Evolutionary conservation across 2,113 vertebrate species (phyloP), one percentile per base, ranked within the genome.

Genomic region (Perca flavescens): DNA sequence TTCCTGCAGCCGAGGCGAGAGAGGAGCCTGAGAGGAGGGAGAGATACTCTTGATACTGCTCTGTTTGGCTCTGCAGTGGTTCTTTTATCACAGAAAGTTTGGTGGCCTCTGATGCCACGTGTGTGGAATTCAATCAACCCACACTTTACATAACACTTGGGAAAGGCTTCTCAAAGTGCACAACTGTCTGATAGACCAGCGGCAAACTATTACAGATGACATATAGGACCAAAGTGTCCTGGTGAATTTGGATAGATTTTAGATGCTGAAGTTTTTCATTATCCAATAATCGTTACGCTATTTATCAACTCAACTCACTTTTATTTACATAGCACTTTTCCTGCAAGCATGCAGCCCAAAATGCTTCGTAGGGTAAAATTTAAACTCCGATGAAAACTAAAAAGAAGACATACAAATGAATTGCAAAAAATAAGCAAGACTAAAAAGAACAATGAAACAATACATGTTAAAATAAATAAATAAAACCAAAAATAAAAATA

Each of bases 1-100:
- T 88, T 68, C 58, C 70, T 86, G 84, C 87, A 84, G 81, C 85
- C 73, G 70, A 80, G 79, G 71, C 79, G 49, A 36, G 69, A 85
- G 71, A 85, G 80, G 67, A 76, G 91, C 69, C 77, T n/a, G 79
- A 79, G 85, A 89, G 85, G 60, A 84, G 28, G 65, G 57, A 34
- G 43, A 79, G 85, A 84, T 75, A 81, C 61, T 83, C 78, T 77
- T 78, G 72, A 88, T 79, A n/a, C 61, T 66, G 76, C 60, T 76
- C 66, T 60, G 36, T 61, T 81, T 73, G 80, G 50, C 85, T 80
- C 77, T 71, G 71, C 64, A 75, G 67, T 17, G 47, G 15, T 64
- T 68, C 57, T 77, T 86, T 88, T 82, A 85, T 89, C 69, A 54
- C 36, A 54, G 15, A 47, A 80, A 74, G 67, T 88, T 89, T 68